These are phyloP conservation scores for Saccopteryx leptura DNA, from an alignment of 2,113 vertebrate species.

Conservation along the genomic window DNA sequence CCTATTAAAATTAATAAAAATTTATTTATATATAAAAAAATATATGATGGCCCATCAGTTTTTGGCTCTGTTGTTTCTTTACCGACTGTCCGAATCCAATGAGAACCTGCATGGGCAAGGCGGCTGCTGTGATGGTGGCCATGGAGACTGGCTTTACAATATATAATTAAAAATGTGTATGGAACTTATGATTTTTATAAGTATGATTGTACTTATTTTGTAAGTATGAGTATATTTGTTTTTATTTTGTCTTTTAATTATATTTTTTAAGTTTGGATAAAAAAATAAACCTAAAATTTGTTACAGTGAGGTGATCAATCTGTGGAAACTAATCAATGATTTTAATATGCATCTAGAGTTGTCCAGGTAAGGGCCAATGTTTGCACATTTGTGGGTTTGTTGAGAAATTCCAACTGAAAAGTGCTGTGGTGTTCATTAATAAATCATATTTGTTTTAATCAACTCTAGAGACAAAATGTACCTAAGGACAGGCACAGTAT, in stretches of 20 bases:
- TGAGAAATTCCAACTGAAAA: background rate
- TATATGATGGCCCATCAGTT: too few relatives aligned
- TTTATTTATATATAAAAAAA: too few relatives aligned
- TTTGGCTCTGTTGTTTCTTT: too few relatives aligned
- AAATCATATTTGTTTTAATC: background rate
- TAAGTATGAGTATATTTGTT: background rate
- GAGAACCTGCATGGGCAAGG: too few relatives aligned
- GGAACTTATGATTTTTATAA: background rate
- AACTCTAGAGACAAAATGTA: background rate
- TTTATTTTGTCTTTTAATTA: background rate
- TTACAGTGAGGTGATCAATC: background rate
- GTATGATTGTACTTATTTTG: background rate
- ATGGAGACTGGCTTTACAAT: too few relatives aligned
- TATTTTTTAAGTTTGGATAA: background rate
- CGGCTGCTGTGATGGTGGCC: too few relatives aligned
- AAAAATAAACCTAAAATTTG: background rate
- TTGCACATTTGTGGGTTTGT: background rate
- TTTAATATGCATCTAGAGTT: background rate
- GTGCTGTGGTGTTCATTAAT: background rate
- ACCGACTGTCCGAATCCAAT: too few relatives aligned
- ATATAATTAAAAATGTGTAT: background rate
- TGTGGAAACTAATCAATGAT: conserved; percentile 13
- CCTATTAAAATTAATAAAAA: too few relatives aligned
- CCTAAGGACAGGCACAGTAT: rapidly evolving
- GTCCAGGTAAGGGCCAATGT: background rate